Conservation (phyloP, 2,113 vertebrate genomes). For the Hemiscyllium ocellatum region DNA sequence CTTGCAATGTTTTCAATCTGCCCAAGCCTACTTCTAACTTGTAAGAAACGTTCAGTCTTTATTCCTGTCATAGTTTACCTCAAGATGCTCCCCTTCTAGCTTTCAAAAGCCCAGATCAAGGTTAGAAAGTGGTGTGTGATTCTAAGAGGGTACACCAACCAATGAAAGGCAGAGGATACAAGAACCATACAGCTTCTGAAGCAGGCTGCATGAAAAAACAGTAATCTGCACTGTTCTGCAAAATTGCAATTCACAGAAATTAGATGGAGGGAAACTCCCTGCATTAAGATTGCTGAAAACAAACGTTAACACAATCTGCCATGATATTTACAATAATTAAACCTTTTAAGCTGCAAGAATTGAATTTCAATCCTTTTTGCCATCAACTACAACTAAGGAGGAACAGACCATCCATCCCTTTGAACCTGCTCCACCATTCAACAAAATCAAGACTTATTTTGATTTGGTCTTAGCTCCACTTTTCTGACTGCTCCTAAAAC, state of each 20-base stretch:
- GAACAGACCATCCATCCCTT: no score
- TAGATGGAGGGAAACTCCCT: neutral
- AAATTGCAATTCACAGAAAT: neutral
- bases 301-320: neutral
- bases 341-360: neutral
- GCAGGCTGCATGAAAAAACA: neutral
- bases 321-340: neutral
- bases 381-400: neutral
- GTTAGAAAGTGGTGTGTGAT: neutral
- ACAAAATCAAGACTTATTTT: no score
- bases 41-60: neutral
- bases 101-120: neutral
- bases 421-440: no score
- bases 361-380: neutral
- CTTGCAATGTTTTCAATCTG: neutral
- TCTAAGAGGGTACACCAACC: neutral
- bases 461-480: no score
- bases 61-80: neutral
- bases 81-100: neutral
- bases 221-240: neutral
- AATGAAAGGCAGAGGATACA: neutral
- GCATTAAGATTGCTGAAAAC: neutral
- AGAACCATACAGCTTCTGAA: neutral
- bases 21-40: neutral
- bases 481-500: no score